Base-by-base conservation (phyloP, 2,888 invertebrate genomes). In the Acrobasis consociella region DNA sequence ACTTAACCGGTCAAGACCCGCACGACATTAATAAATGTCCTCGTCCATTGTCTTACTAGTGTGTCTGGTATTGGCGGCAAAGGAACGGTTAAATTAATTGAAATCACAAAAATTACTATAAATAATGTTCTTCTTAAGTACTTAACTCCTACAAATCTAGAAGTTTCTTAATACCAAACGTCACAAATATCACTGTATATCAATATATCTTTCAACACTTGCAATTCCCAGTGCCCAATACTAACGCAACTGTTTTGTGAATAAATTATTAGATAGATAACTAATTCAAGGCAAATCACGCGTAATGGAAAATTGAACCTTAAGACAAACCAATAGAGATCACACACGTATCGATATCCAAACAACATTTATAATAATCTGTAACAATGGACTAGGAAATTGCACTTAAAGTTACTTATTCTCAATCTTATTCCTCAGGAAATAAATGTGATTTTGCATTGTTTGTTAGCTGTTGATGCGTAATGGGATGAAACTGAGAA, bases 191-290 rank as follows among this genome's bases (percentile, higher is more conserved):
- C 55, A 39, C 38, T 7, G 7, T 58, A 11, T 15, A 58, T 9
- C 46, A 42, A 56, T 11, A 42, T 56, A 56, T 17, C 31, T 31
- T 46, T 22, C 22, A 15, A 58, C 46, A 58, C 46, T 58, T 31
- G 31, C 31, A 31, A 31, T 31, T 31, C 31, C 31, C 49, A 42
- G 42, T 42, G 15, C 1, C 13, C 17, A 31, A 58, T n/a, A 5
- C 49, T 13, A 49, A 58, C 31, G 10, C 49, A 31, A 31, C 17
- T 49, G 17, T 37, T 49, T 9, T 37, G 10, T 49, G 58, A 59
- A 59, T 59, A 15, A 49, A 59, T 59, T 50, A 50, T 50, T 49
- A 49, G 37, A 49, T 49, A 49, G 37, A 49, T 59, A 59, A 59
- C 58, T 17, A n/a, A 16, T 39, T 39, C 39, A 56, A 39, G 52